Conservation (phyloP, 1,140 invertebrate species). For the Pseudomyrmex concolor region DNA sequence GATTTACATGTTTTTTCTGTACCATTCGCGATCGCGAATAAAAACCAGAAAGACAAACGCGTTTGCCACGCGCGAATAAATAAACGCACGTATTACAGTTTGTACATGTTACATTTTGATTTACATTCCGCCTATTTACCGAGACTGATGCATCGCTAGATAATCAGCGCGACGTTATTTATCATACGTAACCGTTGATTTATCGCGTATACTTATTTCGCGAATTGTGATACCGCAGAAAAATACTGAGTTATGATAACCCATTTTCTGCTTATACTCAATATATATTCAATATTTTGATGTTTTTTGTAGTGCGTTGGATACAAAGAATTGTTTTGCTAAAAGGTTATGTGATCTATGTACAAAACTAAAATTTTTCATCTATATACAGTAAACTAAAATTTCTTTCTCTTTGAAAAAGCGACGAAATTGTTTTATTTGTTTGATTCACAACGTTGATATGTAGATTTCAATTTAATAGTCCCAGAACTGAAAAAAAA, state of each 20-base stretch:
- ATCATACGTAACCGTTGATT: conserved; percentile 25
- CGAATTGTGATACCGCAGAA: conserved; percentile 3
- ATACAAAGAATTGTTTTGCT: neutral
- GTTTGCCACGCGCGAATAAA: neutral
- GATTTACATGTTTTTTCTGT: conserved; percentile 13
- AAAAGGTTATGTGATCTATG: neutral
- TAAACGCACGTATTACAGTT: conserved; percentile 17
- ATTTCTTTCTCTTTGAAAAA: neutral
- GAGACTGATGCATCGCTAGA: conserved; percentile 32
- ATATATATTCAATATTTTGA: neutral
- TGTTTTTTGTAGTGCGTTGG: neutral
- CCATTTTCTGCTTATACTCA: neutral
- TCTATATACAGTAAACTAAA: conserved; percentile 1
- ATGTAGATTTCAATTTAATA: neutral
- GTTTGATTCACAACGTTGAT: neutral
- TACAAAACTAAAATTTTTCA: neutral
- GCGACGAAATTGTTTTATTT: neutral
- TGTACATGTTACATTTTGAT: conserved; percentile 14
- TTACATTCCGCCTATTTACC: conserved; percentile 29
- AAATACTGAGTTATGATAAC: conserved; percentile 17
- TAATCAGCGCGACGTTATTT: conserved; percentile 45
- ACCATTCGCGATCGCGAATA: neutral
- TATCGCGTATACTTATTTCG: conserved; percentile 46
- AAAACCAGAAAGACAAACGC: no score
- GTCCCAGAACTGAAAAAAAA: neutral